A percentile compares a stretch with the other conserved stretches of the same genome.
phyloP scores from a whole-genome alignment of 2,113 vertebrate genomes.

The Psittacula cyanocephala region DNA sequence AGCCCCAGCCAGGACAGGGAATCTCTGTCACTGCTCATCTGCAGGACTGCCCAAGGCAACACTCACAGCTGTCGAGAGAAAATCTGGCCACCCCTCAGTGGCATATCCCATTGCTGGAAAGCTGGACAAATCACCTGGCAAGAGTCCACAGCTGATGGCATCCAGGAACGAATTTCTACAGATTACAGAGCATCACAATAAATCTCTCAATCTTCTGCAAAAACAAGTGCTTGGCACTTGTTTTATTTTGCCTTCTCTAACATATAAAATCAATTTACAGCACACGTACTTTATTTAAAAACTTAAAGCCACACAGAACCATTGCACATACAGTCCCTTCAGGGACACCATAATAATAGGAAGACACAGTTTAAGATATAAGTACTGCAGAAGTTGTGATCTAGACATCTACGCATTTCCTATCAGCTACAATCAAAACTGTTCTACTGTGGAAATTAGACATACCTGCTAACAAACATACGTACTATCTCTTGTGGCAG shows the following conservation, averaged over 20 bases:
- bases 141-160: background rate
- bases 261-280: background rate
- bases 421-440: background rate
- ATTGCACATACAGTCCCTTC: background rate
- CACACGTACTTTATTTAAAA: background rate
- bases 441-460: background rate
- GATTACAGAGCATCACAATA: background rate
- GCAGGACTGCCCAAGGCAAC: too few relatives aligned
- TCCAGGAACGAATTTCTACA: background rate
- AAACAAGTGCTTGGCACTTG: background rate
- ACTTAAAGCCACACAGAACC: background rate
- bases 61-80: rapidly evolving
- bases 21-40: rapidly evolving
- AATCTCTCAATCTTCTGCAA: background rate
- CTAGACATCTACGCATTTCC: background rate
- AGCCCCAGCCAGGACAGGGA: background rate
- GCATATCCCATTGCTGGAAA: background rate
- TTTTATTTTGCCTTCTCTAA: background rate
- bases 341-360: background rate
- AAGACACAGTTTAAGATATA: background rate
- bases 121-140: background rate
- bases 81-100: background rate
- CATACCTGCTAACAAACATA: background rate
- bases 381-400: background rate
- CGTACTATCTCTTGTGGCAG: rapidly evolving